A percentile compares a stretch with the other conserved stretches of the same genome.
Conservation (phyloP, 1,140 invertebrate genomes). For the Hycleus phaleratus region DNA sequence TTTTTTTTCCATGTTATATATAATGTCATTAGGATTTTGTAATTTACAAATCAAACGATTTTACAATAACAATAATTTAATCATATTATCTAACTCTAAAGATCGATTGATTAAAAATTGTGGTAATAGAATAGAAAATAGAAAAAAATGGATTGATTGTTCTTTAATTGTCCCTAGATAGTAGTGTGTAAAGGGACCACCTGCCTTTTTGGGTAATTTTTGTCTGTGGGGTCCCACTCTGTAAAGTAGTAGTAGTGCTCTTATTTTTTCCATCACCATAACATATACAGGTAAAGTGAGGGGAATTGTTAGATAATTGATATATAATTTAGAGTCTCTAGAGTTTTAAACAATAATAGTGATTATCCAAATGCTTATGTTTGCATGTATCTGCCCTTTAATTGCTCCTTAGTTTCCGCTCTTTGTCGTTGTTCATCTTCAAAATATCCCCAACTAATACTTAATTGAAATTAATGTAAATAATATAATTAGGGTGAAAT, state of each 20-base stretch:
- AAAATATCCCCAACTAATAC: no score
- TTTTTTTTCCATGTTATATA: constrained; percentile 1
- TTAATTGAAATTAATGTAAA: no score
- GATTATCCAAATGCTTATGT: constrained; percentile 29
- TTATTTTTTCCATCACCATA: no score
- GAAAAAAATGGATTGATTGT: constrained; percentile 9
- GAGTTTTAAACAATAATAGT: constrained; percentile 29
- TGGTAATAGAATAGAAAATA: neutral
- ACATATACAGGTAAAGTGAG: constrained; percentile 4
- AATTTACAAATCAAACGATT: neutral
- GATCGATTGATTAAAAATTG: constrained; percentile 3
- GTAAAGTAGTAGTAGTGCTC: no score
- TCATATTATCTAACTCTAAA: neutral
- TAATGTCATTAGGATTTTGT: neutral
- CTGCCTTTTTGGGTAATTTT: constrained; percentile 16
- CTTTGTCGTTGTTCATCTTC: no score
- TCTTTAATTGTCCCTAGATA: constrained; percentile 4
- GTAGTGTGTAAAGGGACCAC: constrained; percentile 9
- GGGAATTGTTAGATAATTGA: constrained; percentile 24
- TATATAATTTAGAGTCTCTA: constrained; percentile 29
- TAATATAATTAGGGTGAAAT: neutral
- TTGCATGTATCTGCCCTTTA: constrained; percentile 29
- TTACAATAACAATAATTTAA: neutral
- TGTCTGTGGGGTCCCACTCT: constrained; percentile 4
- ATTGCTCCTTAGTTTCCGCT: constrained; percentile 5